A percentile compares a stretch with the other conserved stretches of the same genome.
These are phyloP conservation scores for Eristalinus sepulchralis DNA, from an alignment of 2,888 invertebrate genomes.

Conservation along the genomic window DNA sequence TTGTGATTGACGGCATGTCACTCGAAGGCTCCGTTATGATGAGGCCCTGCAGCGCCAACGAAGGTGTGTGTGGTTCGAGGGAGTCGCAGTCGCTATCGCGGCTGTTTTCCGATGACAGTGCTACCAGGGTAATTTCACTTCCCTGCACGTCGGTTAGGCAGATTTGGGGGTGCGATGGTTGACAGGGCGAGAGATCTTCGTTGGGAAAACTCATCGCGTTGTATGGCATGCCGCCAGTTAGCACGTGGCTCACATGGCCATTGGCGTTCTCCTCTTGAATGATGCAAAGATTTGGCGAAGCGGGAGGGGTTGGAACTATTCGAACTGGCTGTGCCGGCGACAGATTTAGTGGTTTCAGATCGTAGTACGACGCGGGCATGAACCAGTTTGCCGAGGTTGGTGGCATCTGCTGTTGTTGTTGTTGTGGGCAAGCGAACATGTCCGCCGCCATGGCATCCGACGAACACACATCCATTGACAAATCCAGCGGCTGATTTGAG, in stretches of 20 bases:
- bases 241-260: slow-evolving; percentile 79
- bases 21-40: slow-evolving; percentile 89
- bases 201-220: slow-evolving; percentile 77
- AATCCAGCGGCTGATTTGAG: slow-evolving; percentile 79
- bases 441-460: slow-evolving; percentile 58
- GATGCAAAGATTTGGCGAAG: slow-evolving; percentile 85
- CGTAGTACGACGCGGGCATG: slow-evolving; percentile 77
- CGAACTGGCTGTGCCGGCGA: slow-evolving; percentile 80
- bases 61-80: slow-evolving; percentile 83
- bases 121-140: slow-evolving; percentile 90
- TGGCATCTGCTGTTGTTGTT: slow-evolving; percentile 13
- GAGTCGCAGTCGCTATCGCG: slow-evolving; percentile 86
- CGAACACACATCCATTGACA: slow-evolving; percentile 79
- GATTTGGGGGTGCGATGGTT: slow-evolving; percentile 89
- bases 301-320: slow-evolving; percentile 80
- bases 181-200: slow-evolving; percentile 73
- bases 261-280: slow-evolving; percentile 88
- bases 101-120: slow-evolving; percentile 87
- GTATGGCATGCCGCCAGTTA: slow-evolving; percentile 77
- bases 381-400: slow-evolving; percentile 75
- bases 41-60: slow-evolving; percentile 81
- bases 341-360: slow-evolving; percentile 80
- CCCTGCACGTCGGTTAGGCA: slow-evolving; percentile 95
- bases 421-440: slow-evolving; percentile 64
- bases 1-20: slow-evolving; percentile 90